Percentiles rank a stretch among this genome's conserved stretches.
Conservation (phyloP, 2,113 vertebrate genomes). For the Melanocharis versteri region DNA sequence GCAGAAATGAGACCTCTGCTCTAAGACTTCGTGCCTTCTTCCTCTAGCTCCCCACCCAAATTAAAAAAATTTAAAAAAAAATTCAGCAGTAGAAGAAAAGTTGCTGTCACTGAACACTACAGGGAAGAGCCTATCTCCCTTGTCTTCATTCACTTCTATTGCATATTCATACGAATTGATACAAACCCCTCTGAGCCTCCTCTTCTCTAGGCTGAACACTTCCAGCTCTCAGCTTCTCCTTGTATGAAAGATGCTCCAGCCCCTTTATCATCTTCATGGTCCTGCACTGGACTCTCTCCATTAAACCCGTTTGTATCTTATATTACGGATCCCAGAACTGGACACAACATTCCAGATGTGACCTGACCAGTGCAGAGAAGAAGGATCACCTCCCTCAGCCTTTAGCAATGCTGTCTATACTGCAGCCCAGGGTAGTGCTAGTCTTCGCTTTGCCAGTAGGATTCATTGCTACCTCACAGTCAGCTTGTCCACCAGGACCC, state of each 20-base stretch:
- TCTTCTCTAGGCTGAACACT: neutral
- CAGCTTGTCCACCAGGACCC: neutral
- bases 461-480: fast-evolving
- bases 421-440: neutral
- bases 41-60: neutral
- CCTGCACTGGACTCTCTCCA: neutral
- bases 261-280: neutral
- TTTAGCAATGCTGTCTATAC: neutral
- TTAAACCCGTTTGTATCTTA: neutral
- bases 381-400: neutral
- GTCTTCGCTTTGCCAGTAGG: neutral
- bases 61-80: neutral
- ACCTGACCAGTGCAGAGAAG: neutral
- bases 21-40: neutral
- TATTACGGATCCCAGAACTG: neutral
- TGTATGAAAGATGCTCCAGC: neutral
- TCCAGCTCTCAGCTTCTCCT: neutral
- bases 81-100: neutral
- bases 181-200: neutral
- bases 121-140: neutral
- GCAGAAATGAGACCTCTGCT: neutral
- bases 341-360: neutral
- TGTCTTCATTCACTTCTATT: neutral
- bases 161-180: neutral
- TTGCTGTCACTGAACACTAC: neutral